phyloP scores from a whole-genome alignment of 2,888 invertebrate species.

The Lasioglossum oenotherae region DNA sequence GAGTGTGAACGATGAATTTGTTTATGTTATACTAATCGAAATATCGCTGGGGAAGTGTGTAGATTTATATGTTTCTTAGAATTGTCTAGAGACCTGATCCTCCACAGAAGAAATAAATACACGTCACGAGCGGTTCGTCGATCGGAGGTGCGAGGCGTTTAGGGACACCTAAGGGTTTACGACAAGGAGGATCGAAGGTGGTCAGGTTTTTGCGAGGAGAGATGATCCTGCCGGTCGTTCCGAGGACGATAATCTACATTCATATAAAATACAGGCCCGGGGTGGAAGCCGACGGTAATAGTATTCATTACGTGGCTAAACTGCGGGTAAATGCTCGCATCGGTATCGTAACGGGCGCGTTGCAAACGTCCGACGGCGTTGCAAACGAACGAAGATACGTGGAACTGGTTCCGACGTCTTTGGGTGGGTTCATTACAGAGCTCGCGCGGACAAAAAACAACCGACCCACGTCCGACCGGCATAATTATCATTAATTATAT shows the following conservation, averaged over 20 bases:
- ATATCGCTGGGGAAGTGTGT: too few relatives aligned
- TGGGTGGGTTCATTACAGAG: constrained; percentile 66
- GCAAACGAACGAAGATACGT: constrained; percentile 65
- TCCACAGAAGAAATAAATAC: too few relatives aligned
- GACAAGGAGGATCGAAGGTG: background rate
- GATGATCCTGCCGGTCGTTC: constrained; percentile 12
- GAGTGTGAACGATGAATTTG: too few relatives aligned
- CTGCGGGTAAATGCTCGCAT: constrained; percentile 66
- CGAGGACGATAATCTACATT: constrained; percentile 45
- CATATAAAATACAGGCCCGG: constrained; percentile 57
- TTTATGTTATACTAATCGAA: too few relatives aligned
- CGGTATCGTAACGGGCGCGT: constrained; percentile 65
- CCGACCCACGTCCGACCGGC: constrained; percentile 53
- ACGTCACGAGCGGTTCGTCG: constrained; percentile 1
- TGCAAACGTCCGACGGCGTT: constrained; percentile 57
- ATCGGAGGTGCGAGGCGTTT: constrained; percentile 20
- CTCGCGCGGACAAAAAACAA: constrained; percentile 63
- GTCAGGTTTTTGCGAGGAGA: background rate
- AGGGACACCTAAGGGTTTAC: background rate
- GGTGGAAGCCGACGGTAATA: constrained; percentile 56
- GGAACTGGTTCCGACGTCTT: constrained; percentile 73
- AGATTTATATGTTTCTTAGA: too few relatives aligned
- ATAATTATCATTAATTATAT: constrained; percentile 73
- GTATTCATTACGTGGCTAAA: constrained; percentile 65
- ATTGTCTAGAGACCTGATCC: too few relatives aligned